A percentile compares a stretch with the other conserved stretches of the same genome.
These are phyloP conservation scores for Xerus rutilus DNA, from an alignment of 2,797 vertebrate species.

Conservation along the genomic window DNA sequence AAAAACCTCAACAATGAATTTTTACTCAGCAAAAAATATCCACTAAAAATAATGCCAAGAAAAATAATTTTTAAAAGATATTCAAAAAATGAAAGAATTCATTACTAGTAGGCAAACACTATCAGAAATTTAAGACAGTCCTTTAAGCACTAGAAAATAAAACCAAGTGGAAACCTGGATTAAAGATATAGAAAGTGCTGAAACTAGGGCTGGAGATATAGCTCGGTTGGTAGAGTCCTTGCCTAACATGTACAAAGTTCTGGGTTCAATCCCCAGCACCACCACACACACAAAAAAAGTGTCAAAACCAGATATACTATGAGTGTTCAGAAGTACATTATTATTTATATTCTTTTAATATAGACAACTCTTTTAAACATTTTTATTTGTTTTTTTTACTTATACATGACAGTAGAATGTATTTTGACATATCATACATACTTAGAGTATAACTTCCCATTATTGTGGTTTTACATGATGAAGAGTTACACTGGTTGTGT, in stretches of 20 bases:
- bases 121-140: background rate
- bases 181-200: background rate
- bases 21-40: too few species aligned
- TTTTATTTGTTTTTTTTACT: too few species aligned
- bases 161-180: background rate
- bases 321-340: background rate
- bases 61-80: background rate
- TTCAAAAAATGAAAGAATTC: background rate
- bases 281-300: too few species aligned
- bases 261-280: too few species aligned
- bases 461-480: too few species aligned
- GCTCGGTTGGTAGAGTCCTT: too few species aligned
- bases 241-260: too few species aligned
- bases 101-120: background rate
- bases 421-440: too few species aligned
- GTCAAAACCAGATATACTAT: background rate
- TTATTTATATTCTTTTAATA: background rate
- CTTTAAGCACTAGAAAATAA: background rate
- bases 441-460: too few species aligned
- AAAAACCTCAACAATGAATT: too few species aligned
- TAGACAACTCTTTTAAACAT: background rate
- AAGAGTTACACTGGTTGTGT: too few species aligned
- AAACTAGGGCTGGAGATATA: background rate
- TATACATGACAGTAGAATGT: too few species aligned
- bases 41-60: background rate